Conservation (phyloP, 2,888 invertebrate species). For the Willowsia nigromaculata region DNA sequence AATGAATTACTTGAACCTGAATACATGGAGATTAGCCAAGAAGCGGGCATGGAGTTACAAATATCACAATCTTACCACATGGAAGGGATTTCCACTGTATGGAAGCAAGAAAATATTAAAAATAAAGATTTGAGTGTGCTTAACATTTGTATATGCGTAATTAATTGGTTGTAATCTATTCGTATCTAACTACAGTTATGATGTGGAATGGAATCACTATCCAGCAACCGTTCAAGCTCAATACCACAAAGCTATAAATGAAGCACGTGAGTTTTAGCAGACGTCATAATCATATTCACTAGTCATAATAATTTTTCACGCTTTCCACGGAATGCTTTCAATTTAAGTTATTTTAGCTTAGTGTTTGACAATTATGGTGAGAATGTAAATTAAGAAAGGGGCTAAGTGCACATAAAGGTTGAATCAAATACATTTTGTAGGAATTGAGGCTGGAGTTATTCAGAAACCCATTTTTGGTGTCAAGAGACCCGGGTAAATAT, state of each 20-base stretch:
- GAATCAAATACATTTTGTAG: too few relatives aligned
- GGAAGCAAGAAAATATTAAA: neutral
- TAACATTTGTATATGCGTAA: too few relatives aligned
- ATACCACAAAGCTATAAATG: constrained; percentile 55
- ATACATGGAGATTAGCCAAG: constrained; percentile 5
- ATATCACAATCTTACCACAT: constrained; percentile 46
- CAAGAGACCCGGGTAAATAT: constrained; percentile 35
- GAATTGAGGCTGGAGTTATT: constrained; percentile 49
- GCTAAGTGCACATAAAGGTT: too few relatives aligned
- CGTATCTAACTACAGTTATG: too few relatives aligned
- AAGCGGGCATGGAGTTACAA: constrained; percentile 52
- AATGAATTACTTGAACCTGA: constrained; percentile 38
- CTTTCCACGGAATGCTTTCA: neutral
- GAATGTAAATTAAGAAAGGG: too few relatives aligned
- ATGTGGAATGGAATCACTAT: constrained; percentile 51
- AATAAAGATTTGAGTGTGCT: too few relatives aligned
- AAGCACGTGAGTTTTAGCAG: constrained; percentile 52
- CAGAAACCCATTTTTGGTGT: constrained; percentile 36
- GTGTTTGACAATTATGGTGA: too few relatives aligned
- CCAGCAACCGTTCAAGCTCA: constrained; percentile 57
- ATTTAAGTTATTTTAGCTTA: too few relatives aligned
- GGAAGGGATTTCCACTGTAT: constrained; percentile 61
- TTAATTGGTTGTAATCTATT: too few relatives aligned
- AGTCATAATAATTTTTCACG: neutral
- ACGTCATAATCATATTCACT: neutral